A percentile compares a stretch with the other conserved stretches of the same genome.
These are phyloP conservation scores for Caenorhabditis virilis DNA, from an alignment of 2,888 invertebrate genomes.

Conservation along the genomic window DNA sequence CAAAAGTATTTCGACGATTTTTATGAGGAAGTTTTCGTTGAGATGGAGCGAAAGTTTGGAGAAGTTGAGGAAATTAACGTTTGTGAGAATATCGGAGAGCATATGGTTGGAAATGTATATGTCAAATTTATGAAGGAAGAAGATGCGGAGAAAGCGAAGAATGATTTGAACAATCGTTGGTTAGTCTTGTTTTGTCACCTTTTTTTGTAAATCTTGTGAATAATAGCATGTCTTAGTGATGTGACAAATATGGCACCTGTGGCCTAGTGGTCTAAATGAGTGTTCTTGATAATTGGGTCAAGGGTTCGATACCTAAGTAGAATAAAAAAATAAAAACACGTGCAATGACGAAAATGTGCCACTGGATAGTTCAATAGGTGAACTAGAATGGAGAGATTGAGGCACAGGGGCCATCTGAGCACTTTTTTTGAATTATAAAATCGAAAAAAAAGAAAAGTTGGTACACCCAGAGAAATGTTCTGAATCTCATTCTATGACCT, in stretches of 20 bases:
- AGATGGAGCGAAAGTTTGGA: conserved; percentile 97
- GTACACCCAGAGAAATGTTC: too few species aligned
- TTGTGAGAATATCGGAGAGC: conserved; percentile 84
- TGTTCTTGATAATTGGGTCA: neutral
- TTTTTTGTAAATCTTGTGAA: too few species aligned
- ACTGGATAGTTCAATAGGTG: conserved; percentile 18
- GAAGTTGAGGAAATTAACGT: conserved; percentile 99
- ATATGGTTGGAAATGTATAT: conserved; percentile 95
- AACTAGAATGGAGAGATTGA: conserved; percentile 21
- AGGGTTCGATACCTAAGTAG: neutral
- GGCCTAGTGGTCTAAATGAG: neutral
- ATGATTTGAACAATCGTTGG: conserved; percentile 79
- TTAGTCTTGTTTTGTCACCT: conserved; percentile 19
- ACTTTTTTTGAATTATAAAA: neutral
- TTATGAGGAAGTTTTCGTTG: conserved; percentile 98
- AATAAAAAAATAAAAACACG: neutral
- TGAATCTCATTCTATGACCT: too few species aligned
- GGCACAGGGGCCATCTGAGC: conserved; percentile 38
- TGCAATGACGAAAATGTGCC: conserved; percentile 32
- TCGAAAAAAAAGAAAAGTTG: too few species aligned
- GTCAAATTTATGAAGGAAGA: conserved; percentile 92
- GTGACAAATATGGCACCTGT: too few species aligned
- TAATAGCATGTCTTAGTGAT: too few species aligned
- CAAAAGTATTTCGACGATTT: conserved; percentile 99
- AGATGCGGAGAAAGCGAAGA: conserved; percentile 95